Conservation (phyloP, 2,113 vertebrate species). For the Seriola dumerili region DNA sequence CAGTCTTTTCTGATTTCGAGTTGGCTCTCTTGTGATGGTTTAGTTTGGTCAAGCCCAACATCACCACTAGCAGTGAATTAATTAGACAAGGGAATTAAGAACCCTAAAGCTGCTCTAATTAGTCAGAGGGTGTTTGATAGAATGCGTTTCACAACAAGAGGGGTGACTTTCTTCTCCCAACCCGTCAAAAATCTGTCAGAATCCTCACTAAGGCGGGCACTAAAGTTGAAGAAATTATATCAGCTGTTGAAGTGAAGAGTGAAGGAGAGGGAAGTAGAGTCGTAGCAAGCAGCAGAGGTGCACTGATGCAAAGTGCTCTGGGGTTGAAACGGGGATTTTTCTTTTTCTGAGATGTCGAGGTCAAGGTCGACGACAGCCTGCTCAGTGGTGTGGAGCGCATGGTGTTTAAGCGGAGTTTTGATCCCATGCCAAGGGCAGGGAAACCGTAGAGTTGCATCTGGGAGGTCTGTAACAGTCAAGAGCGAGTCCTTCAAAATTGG, state of each 20-base stretch:
- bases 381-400: slow-evolving; percentile 59
- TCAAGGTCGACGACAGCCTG: slow-evolving; percentile 76
- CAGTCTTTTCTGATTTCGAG: slow-evolving; percentile 41
- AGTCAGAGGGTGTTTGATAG: slow-evolving; percentile 84
- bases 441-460: slow-evolving; percentile 72
- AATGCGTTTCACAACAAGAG: slow-evolving; percentile 80
- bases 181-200: slow-evolving; percentile 85
- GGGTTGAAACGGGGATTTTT: slow-evolving; percentile 70
- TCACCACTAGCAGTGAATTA: slow-evolving; percentile 84
- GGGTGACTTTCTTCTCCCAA: slow-evolving; percentile 89
- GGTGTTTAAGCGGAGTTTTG: slow-evolving; percentile 73
- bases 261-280: slow-evolving; percentile 56
- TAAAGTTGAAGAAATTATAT: slow-evolving; percentile 87
- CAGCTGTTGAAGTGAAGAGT: slow-evolving; percentile 87
- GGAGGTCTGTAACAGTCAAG: slow-evolving; percentile 50
- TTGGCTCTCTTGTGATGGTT: slow-evolving; percentile 47
- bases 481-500: slow-evolving; percentile 47
- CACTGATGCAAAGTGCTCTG: slow-evolving; percentile 68
- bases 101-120: slow-evolving; percentile 90
- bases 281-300: slow-evolving; percentile 7
- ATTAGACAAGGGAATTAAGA: slow-evolving; percentile 85
- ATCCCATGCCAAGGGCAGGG: slow-evolving; percentile 69
- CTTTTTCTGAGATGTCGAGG: slow-evolving; percentile 67
- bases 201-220: slow-evolving; percentile 83
- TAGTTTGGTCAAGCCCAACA: slow-evolving; percentile 51